Evolutionary conservation across 2,888 invertebrate species (phyloP).

Genomic region (Sialis lutaria): DNA sequence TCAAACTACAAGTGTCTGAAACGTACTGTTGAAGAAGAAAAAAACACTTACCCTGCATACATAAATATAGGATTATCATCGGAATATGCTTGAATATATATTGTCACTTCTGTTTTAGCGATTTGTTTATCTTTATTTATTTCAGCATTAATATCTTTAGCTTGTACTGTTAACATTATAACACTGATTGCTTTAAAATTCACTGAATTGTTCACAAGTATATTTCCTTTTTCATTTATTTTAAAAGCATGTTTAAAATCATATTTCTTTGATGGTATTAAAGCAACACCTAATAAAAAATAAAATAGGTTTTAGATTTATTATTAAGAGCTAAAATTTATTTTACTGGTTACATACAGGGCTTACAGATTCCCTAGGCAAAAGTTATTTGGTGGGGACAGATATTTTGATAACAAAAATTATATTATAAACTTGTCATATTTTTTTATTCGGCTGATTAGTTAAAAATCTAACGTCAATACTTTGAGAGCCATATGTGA

Average conservation of each 20-base stretch:
- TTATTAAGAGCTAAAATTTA: too few species aligned
- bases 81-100: slow-evolving; percentile 61
- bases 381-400: too few species aligned
- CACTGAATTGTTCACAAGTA: slow-evolving; percentile 45
- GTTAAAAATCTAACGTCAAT: too few species aligned
- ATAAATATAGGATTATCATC: slow-evolving; percentile 61
- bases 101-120: slow-evolving; percentile 48
- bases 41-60: slow-evolving; percentile 41
- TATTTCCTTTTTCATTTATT: slow-evolving; percentile 52
- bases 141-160: slow-evolving; percentile 50
- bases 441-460: too few species aligned
- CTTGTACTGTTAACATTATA: slow-evolving; percentile 53
- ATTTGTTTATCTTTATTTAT: slow-evolving; percentile 44
- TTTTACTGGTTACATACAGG: too few species aligned
- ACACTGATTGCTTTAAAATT: slow-evolving; percentile 60
- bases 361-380: too few species aligned
- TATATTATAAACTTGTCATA: too few species aligned
- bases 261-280: slow-evolving; percentile 40
- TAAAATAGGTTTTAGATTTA: background rate
- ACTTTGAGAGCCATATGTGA: too few species aligned
- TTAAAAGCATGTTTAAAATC: slow-evolving; percentile 48
- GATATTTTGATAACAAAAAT: too few species aligned
- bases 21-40: slow-evolving; percentile 16
- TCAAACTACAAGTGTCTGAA: too few species aligned
- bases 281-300: slow-evolving; percentile 25